Evolutionary conservation across 2,113 vertebrate genomes (phyloP), one percentile per base, ranked within the genome.

Genomic region (Otus sunia): DNA sequence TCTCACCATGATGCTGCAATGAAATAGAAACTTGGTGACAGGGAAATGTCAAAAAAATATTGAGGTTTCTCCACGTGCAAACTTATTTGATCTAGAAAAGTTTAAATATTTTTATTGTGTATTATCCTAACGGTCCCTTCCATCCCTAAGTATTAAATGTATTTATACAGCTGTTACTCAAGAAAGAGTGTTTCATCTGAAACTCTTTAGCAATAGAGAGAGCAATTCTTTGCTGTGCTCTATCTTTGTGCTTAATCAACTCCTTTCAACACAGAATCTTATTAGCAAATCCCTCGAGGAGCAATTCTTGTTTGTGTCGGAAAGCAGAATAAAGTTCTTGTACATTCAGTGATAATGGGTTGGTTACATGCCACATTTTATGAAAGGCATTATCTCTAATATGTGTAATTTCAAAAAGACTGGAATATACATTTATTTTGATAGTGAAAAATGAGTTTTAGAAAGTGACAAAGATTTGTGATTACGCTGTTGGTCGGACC

Each of bases 391-490:
- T 92, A 88, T 92, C 62, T 96, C 17, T 78, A 91, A 92, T 88
- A 59, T 11, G 8, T 77, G 62, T 53, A 58, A 76, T 91, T 96
- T 90, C 73, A 41, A 69, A 81, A 63, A 73, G 75, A 62, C 72
- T 43, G 71, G 68, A 93, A 77, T 90, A 77, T 93, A 95, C 62
- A 77, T 92, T 97, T 74, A 63, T 96, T 97, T 95, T 92, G 86
- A 86, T 69, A 53, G 60, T 86, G 88, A 96, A 91, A 94, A 97
- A 92, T 84, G 72, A 94, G 91, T 90, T 93, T 21, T 43, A 80
- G 62, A 37, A 91, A 43, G 56, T 72, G 90, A 79, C 11, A 73
- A n/a, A 74, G 69, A 67, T 89, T 52, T 50, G 43, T 37, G 63
- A 63, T 75, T 88, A 39, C 56, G 94, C 86, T 77, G 77, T 82